Percentiles rank a stretch among this genome's conserved stretches.
Conservation (phyloP, 2,888 invertebrate genomes). For the Brachyptera risi region DNA sequence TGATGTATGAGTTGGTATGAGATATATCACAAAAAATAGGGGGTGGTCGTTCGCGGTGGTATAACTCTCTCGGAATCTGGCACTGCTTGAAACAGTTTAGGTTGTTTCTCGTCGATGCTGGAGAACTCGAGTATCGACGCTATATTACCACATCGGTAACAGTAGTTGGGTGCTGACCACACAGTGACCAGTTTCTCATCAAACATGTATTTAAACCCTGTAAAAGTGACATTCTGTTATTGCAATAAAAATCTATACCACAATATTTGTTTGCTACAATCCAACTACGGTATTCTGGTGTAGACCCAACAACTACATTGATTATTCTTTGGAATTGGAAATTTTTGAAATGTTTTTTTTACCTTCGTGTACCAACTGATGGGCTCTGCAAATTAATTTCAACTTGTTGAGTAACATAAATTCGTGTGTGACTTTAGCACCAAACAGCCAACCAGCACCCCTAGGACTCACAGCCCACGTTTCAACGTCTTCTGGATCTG, state of each 20-base stretch:
- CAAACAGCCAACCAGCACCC: constrained; percentile 98
- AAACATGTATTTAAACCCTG: constrained; percentile 97
- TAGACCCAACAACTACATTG: too few species aligned
- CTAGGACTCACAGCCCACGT: constrained; percentile 91
- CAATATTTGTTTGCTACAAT: too few species aligned
- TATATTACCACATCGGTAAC: constrained; percentile 97
- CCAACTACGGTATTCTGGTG: too few species aligned
- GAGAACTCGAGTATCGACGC: constrained; percentile 93
- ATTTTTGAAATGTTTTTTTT: too few species aligned
- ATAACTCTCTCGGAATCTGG: constrained; percentile 92
- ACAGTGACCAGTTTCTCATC: constrained; percentile 95
- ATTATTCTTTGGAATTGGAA: too few species aligned
- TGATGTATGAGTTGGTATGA: constrained; percentile 21
- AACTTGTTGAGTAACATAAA: constrained; percentile 93
- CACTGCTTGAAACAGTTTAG: constrained; percentile 92
- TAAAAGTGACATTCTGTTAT: too few species aligned
- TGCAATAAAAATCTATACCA: too few species aligned
- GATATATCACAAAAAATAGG: constrained; percentile 83
- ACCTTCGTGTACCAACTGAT: constrained; percentile 99
- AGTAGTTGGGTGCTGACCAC: constrained; percentile 99
- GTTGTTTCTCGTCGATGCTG: constrained; percentile 67
- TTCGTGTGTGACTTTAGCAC: constrained; percentile 86
- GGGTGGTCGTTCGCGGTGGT: constrained; percentile 88
- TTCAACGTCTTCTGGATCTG: constrained; percentile 96
- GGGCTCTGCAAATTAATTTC: constrained; percentile 93